Evolutionary conservation across 2,113 vertebrate genomes (phyloP).

Genomic region (Desmodus rotundus): DNA sequence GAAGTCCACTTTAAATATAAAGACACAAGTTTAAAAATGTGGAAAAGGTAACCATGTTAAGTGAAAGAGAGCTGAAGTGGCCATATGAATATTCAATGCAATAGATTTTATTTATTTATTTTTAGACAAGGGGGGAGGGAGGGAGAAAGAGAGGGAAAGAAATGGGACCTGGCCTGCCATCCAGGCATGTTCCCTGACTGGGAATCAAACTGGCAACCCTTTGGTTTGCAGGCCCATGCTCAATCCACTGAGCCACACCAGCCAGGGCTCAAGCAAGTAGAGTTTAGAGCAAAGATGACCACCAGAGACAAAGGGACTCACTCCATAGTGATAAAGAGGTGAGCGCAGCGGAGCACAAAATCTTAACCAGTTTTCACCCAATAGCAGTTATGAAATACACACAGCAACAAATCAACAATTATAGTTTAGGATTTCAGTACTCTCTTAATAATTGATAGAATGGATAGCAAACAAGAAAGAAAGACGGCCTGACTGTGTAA

Average conservation of each 20-base stretch:
- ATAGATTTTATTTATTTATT: slow-evolving; percentile 19
- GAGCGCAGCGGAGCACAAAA: not conserved
- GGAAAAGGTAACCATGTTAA: not conserved
- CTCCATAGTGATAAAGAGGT: not conserved
- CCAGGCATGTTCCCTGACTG: too few species aligned
- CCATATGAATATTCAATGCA: not conserved
- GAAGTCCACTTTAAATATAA: not conserved
- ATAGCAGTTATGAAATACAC: not conserved
- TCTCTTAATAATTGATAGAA: not conserved
- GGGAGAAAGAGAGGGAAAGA: too few species aligned
- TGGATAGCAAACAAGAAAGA: not conserved
- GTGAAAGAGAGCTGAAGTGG: not conserved
- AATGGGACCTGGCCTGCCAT: too few species aligned
- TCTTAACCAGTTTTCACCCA: not conserved
- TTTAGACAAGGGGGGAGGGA: too few species aligned
- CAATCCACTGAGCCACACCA: too few species aligned
- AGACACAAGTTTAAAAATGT: not conserved
- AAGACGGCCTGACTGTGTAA: not conserved
- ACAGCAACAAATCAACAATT: not conserved
- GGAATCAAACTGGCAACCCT: too few species aligned
- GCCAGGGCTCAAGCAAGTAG: not conserved
- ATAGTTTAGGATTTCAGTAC: not conserved
- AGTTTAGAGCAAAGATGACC: slow-evolving; percentile 1
- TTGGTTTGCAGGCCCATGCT: too few species aligned
- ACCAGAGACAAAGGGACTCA: not conserved